Conservation (phyloP, 2,113 vertebrate species). For the Okapia johnstoni region DNA sequence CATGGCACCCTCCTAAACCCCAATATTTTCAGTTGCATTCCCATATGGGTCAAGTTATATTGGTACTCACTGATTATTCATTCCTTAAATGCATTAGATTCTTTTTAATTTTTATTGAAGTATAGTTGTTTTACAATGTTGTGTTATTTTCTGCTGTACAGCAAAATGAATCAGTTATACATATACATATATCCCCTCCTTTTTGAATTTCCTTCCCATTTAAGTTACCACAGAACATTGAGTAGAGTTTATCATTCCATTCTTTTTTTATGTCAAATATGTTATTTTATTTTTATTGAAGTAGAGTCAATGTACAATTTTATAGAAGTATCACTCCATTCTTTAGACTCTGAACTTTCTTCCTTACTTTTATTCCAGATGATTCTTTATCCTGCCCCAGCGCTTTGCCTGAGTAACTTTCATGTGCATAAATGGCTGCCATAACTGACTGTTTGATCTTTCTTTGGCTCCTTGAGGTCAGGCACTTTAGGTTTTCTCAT, state of each 20-base stretch:
- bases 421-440: fast-evolving
- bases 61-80: not conserved
- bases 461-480: not conserved
- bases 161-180: not conserved
- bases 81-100: not conserved
- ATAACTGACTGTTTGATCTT: not conserved
- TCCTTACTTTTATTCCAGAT: not conserved
- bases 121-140: not conserved
- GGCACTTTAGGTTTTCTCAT: not conserved
- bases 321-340: not conserved
- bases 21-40: not conserved
- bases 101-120: not conserved
- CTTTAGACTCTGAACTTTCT: not conserved
- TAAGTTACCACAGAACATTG: not conserved
- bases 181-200: not conserved
- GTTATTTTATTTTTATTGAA: not conserved
- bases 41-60: fast-evolving
- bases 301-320: not conserved
- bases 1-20: not conserved
- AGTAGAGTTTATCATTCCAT: not conserved
- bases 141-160: not conserved
- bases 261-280: not conserved
- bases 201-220: not conserved
- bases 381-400: not conserved
- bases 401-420: fast-evolving